Percentiles rank a stretch among this genome's conserved stretches.
These are phyloP conservation scores for Sebastes vulpes DNA, from an alignment of 2,797 vertebrate genomes.

Conservation along the genomic window DNA sequence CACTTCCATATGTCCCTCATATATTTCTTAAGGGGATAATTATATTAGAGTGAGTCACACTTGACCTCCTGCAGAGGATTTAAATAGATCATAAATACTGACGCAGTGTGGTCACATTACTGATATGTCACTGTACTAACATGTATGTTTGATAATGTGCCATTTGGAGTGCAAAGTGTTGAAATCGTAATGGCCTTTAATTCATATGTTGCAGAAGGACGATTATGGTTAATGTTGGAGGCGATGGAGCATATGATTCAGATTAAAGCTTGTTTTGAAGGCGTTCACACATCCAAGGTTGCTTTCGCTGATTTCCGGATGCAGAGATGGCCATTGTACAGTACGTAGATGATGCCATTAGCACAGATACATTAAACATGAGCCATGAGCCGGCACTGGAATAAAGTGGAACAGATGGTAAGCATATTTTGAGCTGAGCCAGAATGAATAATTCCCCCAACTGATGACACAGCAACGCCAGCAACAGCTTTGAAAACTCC, in stretches of 20 bases:
- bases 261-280: slow-evolving; percentile 61
- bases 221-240: slow-evolving; percentile 48
- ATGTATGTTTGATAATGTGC: slow-evolving; percentile 30
- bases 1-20: slow-evolving; percentile 63
- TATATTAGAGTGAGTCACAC: slow-evolving; percentile 71
- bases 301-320: slow-evolving; percentile 60
- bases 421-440: slow-evolving; percentile 82
- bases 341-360: slow-evolving; percentile 78
- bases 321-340: slow-evolving; percentile 65
- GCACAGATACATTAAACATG: slow-evolving; percentile 85
- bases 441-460: slow-evolving; percentile 77
- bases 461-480: slow-evolving; percentile 74
- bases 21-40: slow-evolving; percentile 64
- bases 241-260: slow-evolving; percentile 42
- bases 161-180: slow-evolving; percentile 7
- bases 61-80: slow-evolving; percentile 66
- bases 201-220: slow-evolving; percentile 34
- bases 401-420: slow-evolving; percentile 85
- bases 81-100: slow-evolving; percentile 69
- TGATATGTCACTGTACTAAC: slow-evolving; percentile 24
- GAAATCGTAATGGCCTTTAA: slow-evolving; percentile 30
- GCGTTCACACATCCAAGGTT: slow-evolving; percentile 50
- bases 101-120: slow-evolving; percentile 38
- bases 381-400: slow-evolving; percentile 69
- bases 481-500: slow-evolving; percentile 61